Conservation (phyloP, 2,888 invertebrate genomes). For the Archips xylosteana region DNA sequence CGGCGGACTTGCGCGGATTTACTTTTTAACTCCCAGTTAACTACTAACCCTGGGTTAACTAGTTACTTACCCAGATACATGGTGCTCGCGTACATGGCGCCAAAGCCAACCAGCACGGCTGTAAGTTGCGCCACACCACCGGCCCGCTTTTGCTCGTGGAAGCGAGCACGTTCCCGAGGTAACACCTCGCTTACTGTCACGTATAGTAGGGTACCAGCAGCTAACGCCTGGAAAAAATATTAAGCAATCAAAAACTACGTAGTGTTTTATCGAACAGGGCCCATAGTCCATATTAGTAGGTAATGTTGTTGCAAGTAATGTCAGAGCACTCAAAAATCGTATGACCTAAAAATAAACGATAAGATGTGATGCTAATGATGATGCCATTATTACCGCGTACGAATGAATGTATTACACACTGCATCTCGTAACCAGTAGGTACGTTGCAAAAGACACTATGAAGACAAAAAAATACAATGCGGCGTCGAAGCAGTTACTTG, state of each 20-base stretch:
- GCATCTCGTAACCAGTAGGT: neutral
- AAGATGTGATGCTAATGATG: neutral
- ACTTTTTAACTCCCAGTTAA: no score
- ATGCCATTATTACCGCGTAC: neutral
- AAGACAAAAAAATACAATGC: neutral
- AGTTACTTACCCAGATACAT: conserved; percentile 82
- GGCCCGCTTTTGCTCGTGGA: conserved; percentile 86
- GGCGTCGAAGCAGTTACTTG: no score
- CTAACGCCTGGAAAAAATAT: conserved; percentile 83
- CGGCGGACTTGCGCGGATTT: no score
- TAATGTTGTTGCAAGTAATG: no score
- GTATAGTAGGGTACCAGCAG: conserved; percentile 91
- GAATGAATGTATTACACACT: neutral
- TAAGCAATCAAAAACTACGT: neutral
- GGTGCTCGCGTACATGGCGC: conserved; percentile 87
- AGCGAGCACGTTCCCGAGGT: conserved; percentile 90
- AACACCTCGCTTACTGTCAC: conserved; percentile 92
- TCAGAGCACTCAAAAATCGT: no score
- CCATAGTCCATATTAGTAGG: no score
- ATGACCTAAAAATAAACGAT: no score
- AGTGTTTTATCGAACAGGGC: no score
- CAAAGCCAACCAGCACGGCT: conserved; percentile 86
- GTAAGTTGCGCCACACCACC: conserved; percentile 88
- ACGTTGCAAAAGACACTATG: neutral
- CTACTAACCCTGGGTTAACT: neutral